A percentile compares a stretch with the other conserved stretches of the same genome.
Conservation (phyloP, 2,113 vertebrate genomes). For the Platanista minor region DNA sequence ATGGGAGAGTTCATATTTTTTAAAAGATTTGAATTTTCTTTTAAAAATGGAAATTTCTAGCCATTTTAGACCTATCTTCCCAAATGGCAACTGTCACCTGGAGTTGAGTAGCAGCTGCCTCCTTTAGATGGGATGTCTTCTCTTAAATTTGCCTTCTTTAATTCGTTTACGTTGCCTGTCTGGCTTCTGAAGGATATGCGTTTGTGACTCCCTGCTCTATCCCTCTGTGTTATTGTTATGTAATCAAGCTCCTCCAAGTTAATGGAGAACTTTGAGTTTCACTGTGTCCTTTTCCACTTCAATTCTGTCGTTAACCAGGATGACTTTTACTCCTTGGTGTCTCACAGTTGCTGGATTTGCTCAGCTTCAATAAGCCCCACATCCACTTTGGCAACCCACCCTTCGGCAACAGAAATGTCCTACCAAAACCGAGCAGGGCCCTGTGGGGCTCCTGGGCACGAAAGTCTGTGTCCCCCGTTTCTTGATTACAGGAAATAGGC, state of each 20-base stretch:
- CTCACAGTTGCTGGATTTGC: neutral
- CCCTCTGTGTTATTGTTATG: neutral
- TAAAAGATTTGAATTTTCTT: neutral
- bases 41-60: conserved; percentile 39
- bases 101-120: neutral
- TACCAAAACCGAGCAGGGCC: neutral
- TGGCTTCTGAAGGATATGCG: neutral
- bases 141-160: neutral
- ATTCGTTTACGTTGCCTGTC: neutral
- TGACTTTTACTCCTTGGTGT: neutral
- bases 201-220: neutral
- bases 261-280: conserved; percentile 30
- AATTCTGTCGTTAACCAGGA: neutral
- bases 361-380: neutral
- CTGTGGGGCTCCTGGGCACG: neutral
- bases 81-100: neutral
- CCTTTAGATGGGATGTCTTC: neutral
- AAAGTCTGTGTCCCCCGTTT: neutral
- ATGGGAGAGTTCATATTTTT: conserved; percentile 26
- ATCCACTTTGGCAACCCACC: neutral
- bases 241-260: neutral
- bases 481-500: neutral
- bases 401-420: neutral
- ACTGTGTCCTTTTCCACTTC: neutral
- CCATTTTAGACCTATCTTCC: conserved; percentile 10